Evolutionary conservation across 2,797 vertebrate species (phyloP).

Genomic region (Tokudaia muenninki): DNA sequence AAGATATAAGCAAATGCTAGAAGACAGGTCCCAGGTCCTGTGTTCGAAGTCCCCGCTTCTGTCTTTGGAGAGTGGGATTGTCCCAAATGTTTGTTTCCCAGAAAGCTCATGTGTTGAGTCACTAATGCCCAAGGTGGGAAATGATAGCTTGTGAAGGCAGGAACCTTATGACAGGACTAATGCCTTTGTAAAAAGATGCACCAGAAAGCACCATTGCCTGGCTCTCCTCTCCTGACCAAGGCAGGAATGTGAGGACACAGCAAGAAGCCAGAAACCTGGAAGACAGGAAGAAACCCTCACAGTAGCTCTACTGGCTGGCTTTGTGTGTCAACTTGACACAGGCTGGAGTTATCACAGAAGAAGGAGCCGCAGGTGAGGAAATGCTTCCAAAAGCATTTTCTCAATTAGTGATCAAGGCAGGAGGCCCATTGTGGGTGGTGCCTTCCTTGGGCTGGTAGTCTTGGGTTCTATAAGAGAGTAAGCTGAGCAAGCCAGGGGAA

Average conservation of each 20-base stretch:
- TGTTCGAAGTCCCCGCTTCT: background rate
- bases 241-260: background rate
- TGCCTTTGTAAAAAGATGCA: background rate
- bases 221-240: background rate
- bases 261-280: background rate
- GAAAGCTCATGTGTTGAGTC: background rate
- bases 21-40: slow-evolving; percentile 68
- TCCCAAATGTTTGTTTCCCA: background rate
- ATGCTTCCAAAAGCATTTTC: background rate
- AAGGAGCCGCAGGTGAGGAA: too few species aligned
- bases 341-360: too few species aligned
- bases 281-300: background rate
- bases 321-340: too few species aligned
- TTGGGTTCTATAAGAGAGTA: background rate
- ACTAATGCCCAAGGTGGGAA: background rate
- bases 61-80: background rate
- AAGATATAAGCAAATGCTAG: background rate
- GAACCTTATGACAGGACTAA: background rate
- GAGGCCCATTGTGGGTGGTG: too few species aligned
- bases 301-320: background rate
- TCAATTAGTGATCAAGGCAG: background rate
- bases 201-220: background rate
- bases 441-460: background rate
- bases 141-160: too few species aligned
- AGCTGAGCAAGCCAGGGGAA: background rate